Evolutionary conservation across 2,797 vertebrate genomes (phyloP).

Genomic region (Protosalanx chinensis): DNA sequence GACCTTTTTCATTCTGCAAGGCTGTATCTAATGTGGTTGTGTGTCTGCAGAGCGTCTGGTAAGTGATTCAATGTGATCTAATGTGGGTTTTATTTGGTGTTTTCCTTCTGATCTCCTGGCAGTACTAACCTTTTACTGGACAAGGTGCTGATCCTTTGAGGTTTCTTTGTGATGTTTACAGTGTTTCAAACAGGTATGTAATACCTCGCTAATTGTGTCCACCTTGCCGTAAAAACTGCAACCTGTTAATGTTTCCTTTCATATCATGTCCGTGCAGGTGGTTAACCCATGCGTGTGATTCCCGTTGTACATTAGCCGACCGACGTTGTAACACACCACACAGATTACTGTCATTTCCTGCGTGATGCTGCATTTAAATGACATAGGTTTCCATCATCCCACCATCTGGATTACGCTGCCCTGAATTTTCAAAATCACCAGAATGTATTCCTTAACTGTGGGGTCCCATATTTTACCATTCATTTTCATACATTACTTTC

Average conservation of each 20-base stretch:
- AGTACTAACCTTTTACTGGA: not conserved
- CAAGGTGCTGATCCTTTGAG: not conserved
- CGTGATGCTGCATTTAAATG: constrained; percentile 23
- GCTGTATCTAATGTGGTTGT: no score
- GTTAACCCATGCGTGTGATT: not conserved
- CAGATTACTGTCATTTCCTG: not conserved
- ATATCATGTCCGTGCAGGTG: not conserved
- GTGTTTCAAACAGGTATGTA: not conserved
- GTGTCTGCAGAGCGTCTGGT: no score
- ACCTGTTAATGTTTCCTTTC: not conserved
- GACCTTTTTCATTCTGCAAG: no score
- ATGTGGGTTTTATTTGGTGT: no score
- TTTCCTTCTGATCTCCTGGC: no score
- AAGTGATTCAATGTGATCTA: no score
- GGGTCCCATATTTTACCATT: constrained; percentile 57
- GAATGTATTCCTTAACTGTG: constrained; percentile 34
- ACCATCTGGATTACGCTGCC: constrained; percentile 8
- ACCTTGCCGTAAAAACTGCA: not conserved
- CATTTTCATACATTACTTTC: constrained; percentile 60
- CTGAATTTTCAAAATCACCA: constrained; percentile 20
- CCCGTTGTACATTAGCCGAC: not conserved
- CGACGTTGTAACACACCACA: not conserved
- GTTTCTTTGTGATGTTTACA: not conserved
- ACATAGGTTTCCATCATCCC: constrained; percentile 29
- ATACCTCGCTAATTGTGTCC: not conserved